Conservation (phyloP, 2,113 vertebrate genomes). For the Pogona vitticeps region DNA sequence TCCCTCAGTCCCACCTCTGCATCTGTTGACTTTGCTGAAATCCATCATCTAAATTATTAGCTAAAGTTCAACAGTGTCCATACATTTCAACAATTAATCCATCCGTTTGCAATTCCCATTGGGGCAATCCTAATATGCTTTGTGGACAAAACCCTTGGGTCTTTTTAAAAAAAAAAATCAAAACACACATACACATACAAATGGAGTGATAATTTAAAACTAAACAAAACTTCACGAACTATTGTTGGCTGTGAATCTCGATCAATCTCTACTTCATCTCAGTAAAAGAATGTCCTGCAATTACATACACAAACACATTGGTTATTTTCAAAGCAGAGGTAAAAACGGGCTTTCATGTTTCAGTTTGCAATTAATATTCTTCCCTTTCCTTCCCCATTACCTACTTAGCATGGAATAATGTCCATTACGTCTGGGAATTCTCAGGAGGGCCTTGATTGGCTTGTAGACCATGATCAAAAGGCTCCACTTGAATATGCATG, state of each 20-base stretch:
- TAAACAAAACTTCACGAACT: constrained; percentile 1
- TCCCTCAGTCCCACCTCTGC: constrained; percentile 59
- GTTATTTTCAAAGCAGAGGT: not conserved
- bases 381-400: constrained; percentile 66
- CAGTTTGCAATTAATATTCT: constrained; percentile 67
- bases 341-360: constrained; percentile 65
- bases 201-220: not conserved
- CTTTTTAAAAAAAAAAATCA: not conserved
- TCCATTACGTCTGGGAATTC: constrained; percentile 63
- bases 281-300: constrained; percentile 28
- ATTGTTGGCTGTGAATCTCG: constrained; percentile 42
- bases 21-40: constrained; percentile 69
- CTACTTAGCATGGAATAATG: constrained; percentile 67
- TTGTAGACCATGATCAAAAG: constrained; percentile 81
- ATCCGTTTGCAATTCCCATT: constrained; percentile 63
- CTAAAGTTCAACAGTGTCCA: constrained; percentile 63
- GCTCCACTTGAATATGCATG: constrained; percentile 71
- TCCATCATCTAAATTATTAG: constrained; percentile 64
- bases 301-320: not conserved
- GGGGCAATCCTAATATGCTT: constrained; percentile 49
- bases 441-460: constrained; percentile 79
- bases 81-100: constrained; percentile 70
- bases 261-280: constrained; percentile 24
- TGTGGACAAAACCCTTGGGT: constrained; percentile 51
- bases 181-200: not conserved